These are phyloP conservation scores for Clarias fuscus DNA, from an alignment of 2,797 vertebrate species.

Conservation along the genomic window DNA sequence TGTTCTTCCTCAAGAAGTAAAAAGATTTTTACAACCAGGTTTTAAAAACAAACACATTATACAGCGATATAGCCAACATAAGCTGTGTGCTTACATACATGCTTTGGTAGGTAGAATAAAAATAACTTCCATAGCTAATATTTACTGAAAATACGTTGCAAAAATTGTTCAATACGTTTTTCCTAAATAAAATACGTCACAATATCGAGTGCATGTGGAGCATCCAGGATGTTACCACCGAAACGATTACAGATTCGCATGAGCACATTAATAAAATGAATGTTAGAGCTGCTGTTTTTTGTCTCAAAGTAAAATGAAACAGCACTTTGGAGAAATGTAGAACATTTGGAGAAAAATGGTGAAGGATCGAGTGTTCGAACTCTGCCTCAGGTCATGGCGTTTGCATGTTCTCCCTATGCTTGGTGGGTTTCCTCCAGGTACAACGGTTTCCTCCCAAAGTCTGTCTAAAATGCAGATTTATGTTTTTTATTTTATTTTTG, in stretches of 20 bases:
- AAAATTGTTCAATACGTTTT: not conserved
- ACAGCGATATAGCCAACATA: not conserved
- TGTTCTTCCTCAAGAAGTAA: not conserved
- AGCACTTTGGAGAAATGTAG: not conserved
- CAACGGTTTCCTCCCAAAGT: no score
- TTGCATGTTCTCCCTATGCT: no score
- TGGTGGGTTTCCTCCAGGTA: no score
- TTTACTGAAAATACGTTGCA: no score
- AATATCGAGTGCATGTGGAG: not conserved
- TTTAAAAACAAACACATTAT: not conserved
- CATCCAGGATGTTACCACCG: not conserved
- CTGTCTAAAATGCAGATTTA: no score
- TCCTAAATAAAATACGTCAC: not conserved
- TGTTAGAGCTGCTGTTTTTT: not conserved
- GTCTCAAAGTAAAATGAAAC: not conserved
- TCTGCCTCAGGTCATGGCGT: no score
- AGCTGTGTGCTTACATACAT: not conserved
- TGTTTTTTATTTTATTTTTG: no score
- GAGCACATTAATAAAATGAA: not conserved
- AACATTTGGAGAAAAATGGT: no score
- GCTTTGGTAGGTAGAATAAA: no score
- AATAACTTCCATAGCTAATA: no score
- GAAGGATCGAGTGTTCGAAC: no score
- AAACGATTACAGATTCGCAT: not conserved
- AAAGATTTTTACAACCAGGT: not conserved